Conservation (phyloP, 2,888 invertebrate species). For the Tupiocoris notatus region DNA sequence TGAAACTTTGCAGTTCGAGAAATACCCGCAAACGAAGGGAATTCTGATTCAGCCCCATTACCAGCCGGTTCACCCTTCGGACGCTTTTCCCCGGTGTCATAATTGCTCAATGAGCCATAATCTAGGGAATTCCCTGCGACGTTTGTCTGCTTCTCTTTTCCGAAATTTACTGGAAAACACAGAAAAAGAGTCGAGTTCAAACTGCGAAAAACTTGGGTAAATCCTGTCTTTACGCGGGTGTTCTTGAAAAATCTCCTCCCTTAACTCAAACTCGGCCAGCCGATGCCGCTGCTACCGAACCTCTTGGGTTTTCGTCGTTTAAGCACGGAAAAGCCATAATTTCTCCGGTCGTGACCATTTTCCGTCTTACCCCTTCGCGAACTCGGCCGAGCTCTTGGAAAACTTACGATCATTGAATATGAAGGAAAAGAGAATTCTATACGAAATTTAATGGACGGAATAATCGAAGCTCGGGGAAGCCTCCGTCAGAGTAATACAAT, state of each 20-base stretch:
- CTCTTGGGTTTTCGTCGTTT: conserved; percentile 28
- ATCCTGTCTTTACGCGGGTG: conserved; percentile 2
- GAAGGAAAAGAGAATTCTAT: conserved; percentile 13
- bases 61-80: not conserved
- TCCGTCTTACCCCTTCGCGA: conserved; percentile 2
- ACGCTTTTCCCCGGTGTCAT: conserved; percentile 2
- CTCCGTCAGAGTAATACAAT: conserved; percentile 23
- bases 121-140: conserved; percentile 4
- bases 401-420: conserved; percentile 39
- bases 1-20: not conserved
- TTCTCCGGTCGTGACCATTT: conserved; percentile 33
- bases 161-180: not conserved
- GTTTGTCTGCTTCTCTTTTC: not conserved
- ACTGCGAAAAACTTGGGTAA: conserved; percentile 22
- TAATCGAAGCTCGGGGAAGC: conserved; percentile 21
- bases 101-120: conserved; percentile 26
- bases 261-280: not conserved
- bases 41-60: conserved; percentile 28
- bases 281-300: not conserved
- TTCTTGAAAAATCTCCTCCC: not conserved
- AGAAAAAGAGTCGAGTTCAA: conserved; percentile 6
- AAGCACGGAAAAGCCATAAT: conserved; percentile 35
- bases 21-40: not conserved
- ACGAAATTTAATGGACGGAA: conserved; percentile 39
- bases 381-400: not conserved